Evolutionary conservation across 2,888 invertebrate species (phyloP).

Genomic region (Colletes collaris): DNA sequence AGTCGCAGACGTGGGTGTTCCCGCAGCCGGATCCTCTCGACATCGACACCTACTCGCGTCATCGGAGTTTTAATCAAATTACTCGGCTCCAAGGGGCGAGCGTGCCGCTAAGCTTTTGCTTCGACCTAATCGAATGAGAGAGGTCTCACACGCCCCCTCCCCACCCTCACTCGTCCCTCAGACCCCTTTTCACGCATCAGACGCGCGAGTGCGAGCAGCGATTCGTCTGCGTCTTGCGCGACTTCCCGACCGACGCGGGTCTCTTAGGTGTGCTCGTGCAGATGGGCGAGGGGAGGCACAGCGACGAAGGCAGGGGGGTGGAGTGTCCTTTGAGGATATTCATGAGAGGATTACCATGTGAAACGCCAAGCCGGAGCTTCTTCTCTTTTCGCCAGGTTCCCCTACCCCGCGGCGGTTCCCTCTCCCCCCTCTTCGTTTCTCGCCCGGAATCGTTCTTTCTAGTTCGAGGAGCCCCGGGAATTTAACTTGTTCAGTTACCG

Average conservation of each 20-base stretch:
- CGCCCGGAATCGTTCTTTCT: slow-evolving; percentile 33
- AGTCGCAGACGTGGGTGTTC: slow-evolving; percentile 19
- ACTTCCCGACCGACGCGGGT: slow-evolving; percentile 27
- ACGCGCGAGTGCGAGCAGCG: slow-evolving; percentile 59
- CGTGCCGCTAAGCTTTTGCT: slow-evolving; percentile 68
- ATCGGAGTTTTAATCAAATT: slow-evolving; percentile 71
- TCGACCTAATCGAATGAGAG: slow-evolving; percentile 69
- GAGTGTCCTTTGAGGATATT: slow-evolving; percentile 78
- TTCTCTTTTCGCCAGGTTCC: slow-evolving; percentile 63
- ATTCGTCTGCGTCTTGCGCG: slow-evolving; percentile 47
- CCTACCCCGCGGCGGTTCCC: neutral
- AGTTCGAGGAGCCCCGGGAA: slow-evolving; percentile 58
- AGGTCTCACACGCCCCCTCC: slow-evolving; percentile 39
- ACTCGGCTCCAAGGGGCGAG: slow-evolving; percentile 58
- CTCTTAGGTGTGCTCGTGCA: slow-evolving; percentile 6
- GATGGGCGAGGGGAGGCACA: neutral
- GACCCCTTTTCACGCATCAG: slow-evolving; percentile 27
- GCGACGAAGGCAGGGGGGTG: neutral
- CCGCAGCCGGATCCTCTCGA: slow-evolving; percentile 39
- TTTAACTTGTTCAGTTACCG: slow-evolving; percentile 68
- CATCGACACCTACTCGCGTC: slow-evolving; percentile 64
- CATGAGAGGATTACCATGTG: slow-evolving; percentile 81
- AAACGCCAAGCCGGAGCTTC: slow-evolving; percentile 75
- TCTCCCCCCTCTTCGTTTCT: slow-evolving; percentile 1
- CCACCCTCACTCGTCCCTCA: neutral